A percentile compares a stretch with the other conserved stretches of the same genome.
phyloP scores from a whole-genome alignment of 2,797 vertebrate genomes.

The Microctenopoma lineatum region DNA sequence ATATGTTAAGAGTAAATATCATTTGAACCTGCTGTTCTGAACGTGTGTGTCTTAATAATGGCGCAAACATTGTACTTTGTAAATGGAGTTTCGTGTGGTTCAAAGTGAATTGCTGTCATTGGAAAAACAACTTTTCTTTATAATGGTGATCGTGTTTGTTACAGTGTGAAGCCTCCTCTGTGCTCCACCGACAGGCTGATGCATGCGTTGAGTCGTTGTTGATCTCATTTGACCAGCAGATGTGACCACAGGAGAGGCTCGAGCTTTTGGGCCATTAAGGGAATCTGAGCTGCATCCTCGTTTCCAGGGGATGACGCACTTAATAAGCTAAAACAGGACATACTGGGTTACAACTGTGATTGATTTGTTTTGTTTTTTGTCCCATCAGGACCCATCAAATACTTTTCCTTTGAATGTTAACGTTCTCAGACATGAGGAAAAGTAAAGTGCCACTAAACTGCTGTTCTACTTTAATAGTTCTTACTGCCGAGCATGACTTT shows the following conservation, averaged over 20 bases:
- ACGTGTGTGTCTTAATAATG: not conserved
- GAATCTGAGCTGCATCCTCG: slow-evolving; percentile 28
- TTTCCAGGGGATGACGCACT: slow-evolving; percentile 11
- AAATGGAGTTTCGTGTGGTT: slow-evolving; percentile 62
- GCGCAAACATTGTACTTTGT: slow-evolving; percentile 41
- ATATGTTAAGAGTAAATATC: slow-evolving; percentile 41
- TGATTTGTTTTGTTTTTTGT: slow-evolving; percentile 1
- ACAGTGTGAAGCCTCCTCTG: slow-evolving; percentile 44
- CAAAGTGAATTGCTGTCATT: slow-evolving; percentile 62
- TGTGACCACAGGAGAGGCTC: slow-evolving; percentile 19
- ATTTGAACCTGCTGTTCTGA: slow-evolving; percentile 51
- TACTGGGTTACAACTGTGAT: slow-evolving; percentile 54
- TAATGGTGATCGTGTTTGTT: slow-evolving; percentile 63
- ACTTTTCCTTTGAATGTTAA: slow-evolving; percentile 70
- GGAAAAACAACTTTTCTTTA: slow-evolving; percentile 26
- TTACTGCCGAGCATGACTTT: slow-evolving; percentile 44
- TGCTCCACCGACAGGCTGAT: slow-evolving; percentile 47
- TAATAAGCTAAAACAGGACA: slow-evolving; percentile 27
- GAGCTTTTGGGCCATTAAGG: slow-evolving; percentile 30
- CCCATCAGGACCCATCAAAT: slow-evolving; percentile 22
- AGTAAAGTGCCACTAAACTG: slow-evolving; percentile 59
- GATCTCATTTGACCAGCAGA: slow-evolving; percentile 41
- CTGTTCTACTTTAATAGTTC: not conserved
- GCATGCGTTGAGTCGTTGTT: slow-evolving; percentile 54
- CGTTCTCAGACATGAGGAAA: slow-evolving; percentile 59